Evolutionary conservation across 2,797 vertebrate species (phyloP).

Genomic region (Anisognathus igniventris): DNA sequence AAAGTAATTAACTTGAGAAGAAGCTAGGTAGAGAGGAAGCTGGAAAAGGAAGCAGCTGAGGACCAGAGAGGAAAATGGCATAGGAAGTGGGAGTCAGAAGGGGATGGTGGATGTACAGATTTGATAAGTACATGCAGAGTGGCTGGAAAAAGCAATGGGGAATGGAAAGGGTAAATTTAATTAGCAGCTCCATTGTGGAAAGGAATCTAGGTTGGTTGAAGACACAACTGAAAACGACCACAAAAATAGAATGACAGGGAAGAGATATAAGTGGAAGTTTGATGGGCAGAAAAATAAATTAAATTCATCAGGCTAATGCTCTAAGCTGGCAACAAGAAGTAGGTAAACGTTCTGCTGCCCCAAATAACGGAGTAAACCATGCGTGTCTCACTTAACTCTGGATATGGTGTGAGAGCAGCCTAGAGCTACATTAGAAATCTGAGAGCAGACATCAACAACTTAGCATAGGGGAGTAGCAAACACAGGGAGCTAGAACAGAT

Average conservation of each 20-base stretch:
- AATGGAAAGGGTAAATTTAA: not conserved
- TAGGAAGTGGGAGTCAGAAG: not conserved
- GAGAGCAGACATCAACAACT: not conserved
- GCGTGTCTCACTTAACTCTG: not conserved
- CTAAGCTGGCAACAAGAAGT: not conserved
- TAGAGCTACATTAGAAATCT: not conserved
- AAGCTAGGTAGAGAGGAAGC: not conserved
- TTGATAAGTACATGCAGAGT: not conserved
- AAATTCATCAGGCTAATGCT: not conserved
- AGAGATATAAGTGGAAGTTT: not conserved
- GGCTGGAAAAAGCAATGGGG: not conserved
- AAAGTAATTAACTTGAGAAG: not conserved
- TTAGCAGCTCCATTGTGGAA: not conserved
- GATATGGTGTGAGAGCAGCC: not conserved
- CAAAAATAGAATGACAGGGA: not conserved
- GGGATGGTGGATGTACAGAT: not conserved
- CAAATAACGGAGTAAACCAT: not conserved
- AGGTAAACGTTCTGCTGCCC: not conserved
- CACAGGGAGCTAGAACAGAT: not conserved
- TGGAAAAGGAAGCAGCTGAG: not conserved
- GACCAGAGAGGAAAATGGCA: not conserved
- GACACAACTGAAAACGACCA: not conserved
- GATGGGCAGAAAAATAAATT: not conserved
- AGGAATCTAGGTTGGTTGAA: not conserved
- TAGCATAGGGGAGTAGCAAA: not conserved